A percentile compares a stretch with the other conserved stretches of the same genome.
Evolutionary conservation across 2,888 invertebrate genomes (phyloP).

Genomic region (Raillietiella orientalis): DNA sequence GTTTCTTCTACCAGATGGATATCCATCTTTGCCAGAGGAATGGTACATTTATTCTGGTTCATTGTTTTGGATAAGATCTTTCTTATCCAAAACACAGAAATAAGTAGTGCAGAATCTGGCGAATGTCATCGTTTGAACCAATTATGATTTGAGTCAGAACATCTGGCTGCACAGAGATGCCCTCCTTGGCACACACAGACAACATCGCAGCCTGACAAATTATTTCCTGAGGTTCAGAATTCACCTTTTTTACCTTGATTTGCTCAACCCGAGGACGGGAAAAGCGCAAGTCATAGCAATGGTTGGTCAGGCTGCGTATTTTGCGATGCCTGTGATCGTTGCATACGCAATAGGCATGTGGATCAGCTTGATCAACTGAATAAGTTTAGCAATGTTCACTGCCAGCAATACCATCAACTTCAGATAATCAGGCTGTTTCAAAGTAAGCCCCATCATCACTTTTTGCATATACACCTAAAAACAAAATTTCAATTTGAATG

Average conservation of each 20-base stretch:
- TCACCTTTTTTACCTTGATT: too few species aligned
- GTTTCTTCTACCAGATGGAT: too few species aligned
- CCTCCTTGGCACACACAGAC: slow-evolving; percentile 69
- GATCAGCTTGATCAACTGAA: slow-evolving; percentile 54
- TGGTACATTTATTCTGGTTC: too few species aligned
- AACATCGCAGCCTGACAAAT: slow-evolving; percentile 71
- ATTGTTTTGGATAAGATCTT: too few species aligned
- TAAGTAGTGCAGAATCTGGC: slow-evolving; percentile 69
- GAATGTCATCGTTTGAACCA: slow-evolving; percentile 64
- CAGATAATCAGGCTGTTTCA: too few species aligned
- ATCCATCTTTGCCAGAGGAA: too few species aligned
- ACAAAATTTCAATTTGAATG: too few species aligned
- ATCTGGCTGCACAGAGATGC: slow-evolving; percentile 35
- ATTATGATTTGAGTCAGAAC: slow-evolving; percentile 46
- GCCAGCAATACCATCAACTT: slow-evolving; percentile 96
- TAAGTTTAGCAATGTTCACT: slow-evolving; percentile 94
- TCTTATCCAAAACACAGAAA: slow-evolving; percentile 34
- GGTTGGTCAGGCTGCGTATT: slow-evolving; percentile 65
- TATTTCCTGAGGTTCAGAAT: too few species aligned
- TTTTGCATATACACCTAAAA: too few species aligned
- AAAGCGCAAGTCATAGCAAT: slow-evolving; percentile 72
- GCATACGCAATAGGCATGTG: slow-evolving; percentile 87
- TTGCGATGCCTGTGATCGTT: slow-evolving; percentile 81
- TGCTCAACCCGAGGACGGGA: slow-evolving; percentile 53
- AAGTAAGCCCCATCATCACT: too few species aligned